Evolutionary conservation across 2,797 vertebrate genomes (phyloP), one percentile per base, ranked within the genome.

Genomic region (Pogonophryne albipinna): DNA sequence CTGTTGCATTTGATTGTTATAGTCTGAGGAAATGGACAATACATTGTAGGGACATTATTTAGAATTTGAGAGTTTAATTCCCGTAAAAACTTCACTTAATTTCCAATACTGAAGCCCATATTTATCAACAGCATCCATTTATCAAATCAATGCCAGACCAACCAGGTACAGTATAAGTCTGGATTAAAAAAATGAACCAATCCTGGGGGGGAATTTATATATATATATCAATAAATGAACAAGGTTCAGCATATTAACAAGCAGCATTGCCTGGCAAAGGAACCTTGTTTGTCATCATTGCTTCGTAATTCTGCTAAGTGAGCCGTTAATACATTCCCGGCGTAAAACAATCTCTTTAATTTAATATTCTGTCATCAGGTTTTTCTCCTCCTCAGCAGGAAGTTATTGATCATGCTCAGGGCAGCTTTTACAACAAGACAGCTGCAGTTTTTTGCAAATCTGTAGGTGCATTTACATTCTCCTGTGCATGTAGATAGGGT

Each of bases 341-440:
- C 12, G 85, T 87, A 89, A 93, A 91, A 89, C 83, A 85, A 90
- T 88, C 84, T 88, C 84, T 86, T 88, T 87, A 90, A 91, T 88
- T 79, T 85, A 89, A 90, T 88, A 88, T 84, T 76, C 84, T 83
- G 83, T 87, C 89, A 89, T 89, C 78, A 76, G 76, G 66, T 81
- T 87, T 89, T 79, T 76, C 79, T 85, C 71, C 51, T 85, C 80
- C 88, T 91, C 88, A 89, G 89, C 88, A 90, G 84, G 84, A 89
- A 85, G 85, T 77, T 90, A 90, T 90, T 69, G 89, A 92, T 92
- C 72, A 74, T 4, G 44, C 67, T 72, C 55, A n/a, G 46, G 69
- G 77, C 57, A 44, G 65, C 73, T 80, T 79, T 77, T 74, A 61
- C 63, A 68, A 71, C 58, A 72, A 72, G 68, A 64, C 68, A 19